Base-by-base conservation (phyloP, 2,797 vertebrate species). In the Myotis daubentonii region DNA sequence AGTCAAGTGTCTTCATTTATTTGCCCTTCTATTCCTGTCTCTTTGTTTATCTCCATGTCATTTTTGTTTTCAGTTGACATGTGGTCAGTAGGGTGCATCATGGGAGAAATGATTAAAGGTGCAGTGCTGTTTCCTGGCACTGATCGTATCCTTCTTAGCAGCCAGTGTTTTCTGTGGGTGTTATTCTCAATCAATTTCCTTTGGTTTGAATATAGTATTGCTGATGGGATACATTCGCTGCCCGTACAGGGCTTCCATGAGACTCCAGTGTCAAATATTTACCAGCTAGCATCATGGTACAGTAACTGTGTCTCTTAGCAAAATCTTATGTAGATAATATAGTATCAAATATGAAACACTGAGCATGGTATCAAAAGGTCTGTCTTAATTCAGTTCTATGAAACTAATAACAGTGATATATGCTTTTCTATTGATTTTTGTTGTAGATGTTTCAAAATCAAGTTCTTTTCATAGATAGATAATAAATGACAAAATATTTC, bases 61-160 rank as follows among this genome's bases (percentile, higher is more conserved):
- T 98, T 98, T 98, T 98, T 98, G 98, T 98, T 98, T 98, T 97
- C 98, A 99, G 99, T 99, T 99, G 99, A 99, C 99, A 99, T 99
- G 99, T 99, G 99, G 99, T 99, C 99, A 98, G 99, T 99, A 97
- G 99, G 99, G 98, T 99, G 99, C 99, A 99, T 99, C 99, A 99
- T 99, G 99, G 99, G 99, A 98, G 99, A 99, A 98, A 99, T 99
- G 99, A 99, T 99, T 98, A 99, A 99, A 99, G 99, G 99, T 97
- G 99, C 99, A 97, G 99, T 99, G 98, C 99, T 99, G 98, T 99
- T 99, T 98, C 99, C 99, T 89, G 99, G 99, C 98, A 99, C 99
- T 97, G 99, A 99, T 98, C 99, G 99, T 99, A 99, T 99, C 99
- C 99, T 99, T 99, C 99, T 97, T 96, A 96, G 97, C 93, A 91